Base-by-base conservation (phyloP, 37 sponge, comb jelly and placozoan species). In the Hormiphora californensis region DNA sequence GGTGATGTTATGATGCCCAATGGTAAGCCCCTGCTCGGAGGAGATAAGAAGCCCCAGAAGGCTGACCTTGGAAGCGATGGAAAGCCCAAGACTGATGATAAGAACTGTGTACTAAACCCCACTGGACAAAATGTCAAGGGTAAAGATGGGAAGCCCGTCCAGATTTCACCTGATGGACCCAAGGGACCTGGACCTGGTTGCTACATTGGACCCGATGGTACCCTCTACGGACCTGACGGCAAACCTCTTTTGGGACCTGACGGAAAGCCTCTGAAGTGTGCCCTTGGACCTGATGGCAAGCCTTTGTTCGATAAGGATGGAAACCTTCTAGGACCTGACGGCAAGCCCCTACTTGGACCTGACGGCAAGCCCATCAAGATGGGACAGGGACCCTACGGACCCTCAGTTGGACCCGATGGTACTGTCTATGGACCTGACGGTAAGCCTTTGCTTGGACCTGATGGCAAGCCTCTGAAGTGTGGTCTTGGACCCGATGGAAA, bases 1-100 rank as follows among this genome's bases (percentile, higher is more conserved):
- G 81, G 81, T 41, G 46, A 73, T 73, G 81, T 73, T 40, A 73
- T 73, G 81, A 73, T 73, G 81, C 81, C 81, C 7, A 73, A 40
- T 41, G 81, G 81, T 17, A 73, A 73, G 46, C 81, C 81, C 32
- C 23, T 73, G 81, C 40, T 46, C 43, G 81, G 81, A 1, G 25
- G 81, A 23, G 81, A 73, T 28, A 73, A 73, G 81, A 73, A 73
- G 23, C 81, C 81, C 21, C 81, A 43, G 39, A 73, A 73, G 25
- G 81, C 81, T 43, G 81, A 46, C 21, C 1, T 73, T 40, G 81
- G 81, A 36, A 25, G 46, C 21, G 81, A 73, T 73, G 81, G 81
- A 8, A 33, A 73, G 5, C 81, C 81, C 21, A 36, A 27, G 17
- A 1, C 43, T 7, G 81, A 73, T 17, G 81, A 73, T 40, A 33